Percentiles rank a stretch among this genome's conserved stretches.
phyloP scores from a whole-genome alignment of 2,113 vertebrate species.

The Vicugna pacos region DNA sequence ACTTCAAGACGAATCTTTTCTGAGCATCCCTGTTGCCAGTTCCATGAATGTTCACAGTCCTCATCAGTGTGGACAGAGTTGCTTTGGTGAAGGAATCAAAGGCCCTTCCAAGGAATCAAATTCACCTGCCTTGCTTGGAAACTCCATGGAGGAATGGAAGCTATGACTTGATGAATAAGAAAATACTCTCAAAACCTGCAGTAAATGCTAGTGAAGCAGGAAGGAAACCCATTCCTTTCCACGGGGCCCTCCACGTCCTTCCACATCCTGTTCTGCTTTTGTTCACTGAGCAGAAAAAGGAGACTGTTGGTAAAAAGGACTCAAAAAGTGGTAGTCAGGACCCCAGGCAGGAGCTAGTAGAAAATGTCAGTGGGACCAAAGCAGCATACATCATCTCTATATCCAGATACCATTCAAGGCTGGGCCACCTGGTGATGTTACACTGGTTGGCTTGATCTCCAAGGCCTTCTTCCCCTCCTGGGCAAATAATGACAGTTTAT shows the following conservation, averaged over 20 bases:
- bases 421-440: background rate
- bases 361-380: background rate
- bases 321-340: background rate
- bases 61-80: background rate
- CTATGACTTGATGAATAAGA: background rate
- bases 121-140: background rate
- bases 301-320: background rate
- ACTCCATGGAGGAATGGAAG: background rate
- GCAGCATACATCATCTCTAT: background rate
- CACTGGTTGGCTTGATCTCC: background rate
- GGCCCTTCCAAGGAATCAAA: background rate
- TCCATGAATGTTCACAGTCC: background rate
- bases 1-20: background rate
- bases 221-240: background rate
- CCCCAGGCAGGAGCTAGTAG: background rate
- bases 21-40: background rate
- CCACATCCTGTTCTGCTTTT: background rate
- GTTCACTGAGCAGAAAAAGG: background rate
- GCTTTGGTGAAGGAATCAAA: background rate
- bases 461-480: background rate
- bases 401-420: background rate
- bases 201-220: background rate
- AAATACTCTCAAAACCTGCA: background rate
- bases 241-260: background rate
- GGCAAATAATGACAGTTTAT: background rate